Percentiles rank a stretch among this genome's conserved stretches.
Evolutionary conservation across 2,797 vertebrate species (phyloP).

Genomic region (Lagocephalus sceleratus): DNA sequence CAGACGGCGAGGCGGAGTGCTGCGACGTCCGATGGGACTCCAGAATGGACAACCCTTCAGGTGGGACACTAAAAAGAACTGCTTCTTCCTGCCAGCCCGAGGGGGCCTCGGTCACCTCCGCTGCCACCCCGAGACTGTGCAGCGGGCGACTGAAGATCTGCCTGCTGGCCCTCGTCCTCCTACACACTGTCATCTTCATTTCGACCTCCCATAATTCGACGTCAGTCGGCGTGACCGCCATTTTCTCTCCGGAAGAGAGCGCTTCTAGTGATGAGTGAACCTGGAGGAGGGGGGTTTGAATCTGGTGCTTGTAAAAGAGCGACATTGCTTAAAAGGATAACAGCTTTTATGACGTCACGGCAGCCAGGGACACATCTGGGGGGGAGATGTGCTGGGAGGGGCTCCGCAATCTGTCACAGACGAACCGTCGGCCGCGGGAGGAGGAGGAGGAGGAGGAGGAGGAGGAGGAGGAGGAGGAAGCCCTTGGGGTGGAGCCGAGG

Average conservation of each 20-base stretch:
- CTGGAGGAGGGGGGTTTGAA: conserved; percentile 15
- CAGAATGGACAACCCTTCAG: conserved; percentile 63
- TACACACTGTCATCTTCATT: conserved; percentile 75
- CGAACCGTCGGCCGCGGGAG: conserved; percentile 49
- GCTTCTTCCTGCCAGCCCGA: conserved; percentile 66
- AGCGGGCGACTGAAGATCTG: conserved; percentile 75
- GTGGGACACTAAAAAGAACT: conserved; percentile 72
- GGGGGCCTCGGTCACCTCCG: conserved; percentile 64
- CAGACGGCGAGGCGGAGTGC: conserved; percentile 63
- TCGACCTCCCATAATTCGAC: conserved; percentile 71
- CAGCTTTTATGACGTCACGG: conserved; percentile 45
- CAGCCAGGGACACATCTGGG: conserved; percentile 58
- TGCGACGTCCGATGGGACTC: conserved; percentile 73
- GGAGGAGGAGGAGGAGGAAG: conserved; percentile 45
- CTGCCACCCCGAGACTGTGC: conserved; percentile 63
- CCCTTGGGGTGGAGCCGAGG: conserved; percentile 24
- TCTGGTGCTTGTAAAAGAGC: conserved; percentile 35
- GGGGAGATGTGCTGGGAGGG: conserved; percentile 41
- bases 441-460: conserved; percentile 57
- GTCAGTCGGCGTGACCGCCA: conserved; percentile 56
- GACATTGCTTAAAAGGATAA: conserved; percentile 29
- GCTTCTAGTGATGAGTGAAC: conserved; percentile 73
- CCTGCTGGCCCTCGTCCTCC: conserved; percentile 73
- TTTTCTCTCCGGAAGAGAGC: conserved; percentile 73
- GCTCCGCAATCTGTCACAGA: conserved; percentile 48